Conservation (phyloP, 2,888 invertebrate genomes). For the Drosophila engyochracea region DNA sequence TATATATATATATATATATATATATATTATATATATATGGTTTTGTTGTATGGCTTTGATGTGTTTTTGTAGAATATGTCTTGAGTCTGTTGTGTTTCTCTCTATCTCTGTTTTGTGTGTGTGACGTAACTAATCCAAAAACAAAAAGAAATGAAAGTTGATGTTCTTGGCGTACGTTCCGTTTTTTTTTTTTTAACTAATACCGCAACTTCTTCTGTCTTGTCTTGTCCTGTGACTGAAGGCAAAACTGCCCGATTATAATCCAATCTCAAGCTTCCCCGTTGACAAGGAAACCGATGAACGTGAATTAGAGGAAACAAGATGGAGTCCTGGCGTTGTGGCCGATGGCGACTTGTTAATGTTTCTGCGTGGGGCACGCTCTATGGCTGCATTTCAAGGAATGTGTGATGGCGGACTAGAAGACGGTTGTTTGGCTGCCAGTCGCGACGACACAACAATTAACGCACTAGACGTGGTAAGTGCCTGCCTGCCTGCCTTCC, state of each 20-base stretch:
- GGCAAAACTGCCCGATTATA: conserved; percentile 86
- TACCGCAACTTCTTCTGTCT: conserved; percentile 74
- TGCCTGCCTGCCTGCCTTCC: conserved; percentile 88
- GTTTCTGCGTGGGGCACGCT: conserved; percentile 98
- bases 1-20: conserved; percentile 8
- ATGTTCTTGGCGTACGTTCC: conserved; percentile 53
- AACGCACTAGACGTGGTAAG: conserved; percentile 96
- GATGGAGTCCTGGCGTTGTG: conserved; percentile 97
- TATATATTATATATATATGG: background rate
- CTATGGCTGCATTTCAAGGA: conserved; percentile 99
- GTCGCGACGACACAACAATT: conserved; percentile 98
- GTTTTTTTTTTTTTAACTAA: conserved; percentile 67
- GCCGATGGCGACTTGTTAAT: conserved; percentile 98
- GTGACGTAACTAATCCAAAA: conserved; percentile 66
- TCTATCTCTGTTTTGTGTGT: conserved; percentile 38
- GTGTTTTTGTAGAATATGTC: conserved; percentile 43
- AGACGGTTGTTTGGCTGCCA: conserved; percentile 98
- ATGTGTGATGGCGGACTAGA: conserved; percentile 99
- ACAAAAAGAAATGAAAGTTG: conserved; percentile 20
- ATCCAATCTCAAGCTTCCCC: conserved; percentile 86
- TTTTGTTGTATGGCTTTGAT: conserved; percentile 49
- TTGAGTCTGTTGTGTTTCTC: conserved; percentile 35
- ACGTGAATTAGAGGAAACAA: conserved; percentile 91
- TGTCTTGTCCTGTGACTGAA: conserved; percentile 80
- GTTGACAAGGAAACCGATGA: conserved; percentile 86